Percentiles rank a stretch among this genome's conserved stretches.
Conservation (phyloP, 2,888 invertebrate species). For the Toxonevra muliebris region DNA sequence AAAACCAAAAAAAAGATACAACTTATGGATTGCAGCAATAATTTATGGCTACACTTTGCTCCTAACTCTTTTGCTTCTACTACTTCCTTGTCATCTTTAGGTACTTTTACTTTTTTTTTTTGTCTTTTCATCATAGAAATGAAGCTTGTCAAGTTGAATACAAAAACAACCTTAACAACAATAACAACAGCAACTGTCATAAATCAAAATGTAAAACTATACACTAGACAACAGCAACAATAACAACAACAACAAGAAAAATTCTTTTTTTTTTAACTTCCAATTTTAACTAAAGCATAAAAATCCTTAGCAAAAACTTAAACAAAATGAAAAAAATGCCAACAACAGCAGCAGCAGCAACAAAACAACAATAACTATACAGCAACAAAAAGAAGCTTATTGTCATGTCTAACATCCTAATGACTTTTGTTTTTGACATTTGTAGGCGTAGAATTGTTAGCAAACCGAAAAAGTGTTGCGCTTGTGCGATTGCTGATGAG, state of each 20-base stretch:
- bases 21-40: no score
- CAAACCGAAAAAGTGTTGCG: no score
- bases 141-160: no score
- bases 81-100: no score
- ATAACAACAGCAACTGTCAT: conserved; percentile 6
- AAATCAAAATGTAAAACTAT: conserved; percentile 6
- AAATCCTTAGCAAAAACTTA: background rate
- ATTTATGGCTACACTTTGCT: no score
- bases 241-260: background rate
- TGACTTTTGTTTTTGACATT: conserved; percentile 32
- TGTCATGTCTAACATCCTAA: conserved; percentile 28
- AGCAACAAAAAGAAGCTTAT: background rate
- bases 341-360: background rate
- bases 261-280: background rate
- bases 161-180: no score
- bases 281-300: no score
- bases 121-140: no score
- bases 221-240: background rate
- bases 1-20: background rate
- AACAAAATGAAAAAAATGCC: conserved; percentile 1
- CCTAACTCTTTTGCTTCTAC: no score
- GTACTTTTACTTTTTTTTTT: no score
- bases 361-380: background rate
- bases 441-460: conserved; percentile 26
- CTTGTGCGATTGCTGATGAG: no score